phyloP scores from a whole-genome alignment of 2,888 invertebrate species.

The Lithosia quadra region DNA sequence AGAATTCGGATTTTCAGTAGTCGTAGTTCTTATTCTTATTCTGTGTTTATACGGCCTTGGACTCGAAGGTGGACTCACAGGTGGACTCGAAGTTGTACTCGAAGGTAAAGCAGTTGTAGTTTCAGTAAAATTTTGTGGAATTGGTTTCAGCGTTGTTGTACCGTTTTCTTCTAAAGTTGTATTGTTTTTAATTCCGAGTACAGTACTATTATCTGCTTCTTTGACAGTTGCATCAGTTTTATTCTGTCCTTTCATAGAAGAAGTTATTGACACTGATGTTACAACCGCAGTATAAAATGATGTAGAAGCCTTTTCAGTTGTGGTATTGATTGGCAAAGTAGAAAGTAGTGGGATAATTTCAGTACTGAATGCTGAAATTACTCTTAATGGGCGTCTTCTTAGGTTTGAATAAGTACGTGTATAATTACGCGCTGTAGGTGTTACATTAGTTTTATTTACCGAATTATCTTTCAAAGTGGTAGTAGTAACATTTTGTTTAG shows the following conservation, averaged over 20 bases:
- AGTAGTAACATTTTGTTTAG: constrained; percentile 50
- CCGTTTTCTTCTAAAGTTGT: constrained; percentile 40
- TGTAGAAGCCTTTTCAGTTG: constrained; percentile 81
- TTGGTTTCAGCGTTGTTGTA: constrained; percentile 60
- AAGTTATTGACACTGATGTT: constrained; percentile 84
- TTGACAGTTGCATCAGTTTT: constrained; percentile 70
- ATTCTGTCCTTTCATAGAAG: constrained; percentile 82
- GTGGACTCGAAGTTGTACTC: constrained; percentile 47
- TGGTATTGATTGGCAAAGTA: constrained; percentile 63
- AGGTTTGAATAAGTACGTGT: constrained; percentile 76
- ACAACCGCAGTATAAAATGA: constrained; percentile 84
- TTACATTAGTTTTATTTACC: constrained; percentile 58
- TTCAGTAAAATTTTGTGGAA: constrained; percentile 65
- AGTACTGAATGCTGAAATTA: constrained; percentile 67
- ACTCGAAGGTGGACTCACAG: constrained; percentile 46
- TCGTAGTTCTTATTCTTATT: constrained; percentile 79
- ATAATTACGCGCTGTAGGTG: constrained; percentile 67
- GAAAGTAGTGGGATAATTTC: constrained; percentile 59
- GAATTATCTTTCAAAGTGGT: constrained; percentile 55
- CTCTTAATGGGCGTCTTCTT: constrained; percentile 72
- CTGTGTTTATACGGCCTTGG: constrained; percentile 68
- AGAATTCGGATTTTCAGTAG: constrained; percentile 68
- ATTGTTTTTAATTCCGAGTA: constrained; percentile 39
- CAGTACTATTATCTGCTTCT: constrained; percentile 66
- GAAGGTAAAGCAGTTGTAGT: constrained; percentile 38